Percentiles rank a stretch among this genome's conserved stretches.
phyloP scores from a whole-genome alignment of 2,797 vertebrate genomes.

The Silurus aristotelis region DNA sequence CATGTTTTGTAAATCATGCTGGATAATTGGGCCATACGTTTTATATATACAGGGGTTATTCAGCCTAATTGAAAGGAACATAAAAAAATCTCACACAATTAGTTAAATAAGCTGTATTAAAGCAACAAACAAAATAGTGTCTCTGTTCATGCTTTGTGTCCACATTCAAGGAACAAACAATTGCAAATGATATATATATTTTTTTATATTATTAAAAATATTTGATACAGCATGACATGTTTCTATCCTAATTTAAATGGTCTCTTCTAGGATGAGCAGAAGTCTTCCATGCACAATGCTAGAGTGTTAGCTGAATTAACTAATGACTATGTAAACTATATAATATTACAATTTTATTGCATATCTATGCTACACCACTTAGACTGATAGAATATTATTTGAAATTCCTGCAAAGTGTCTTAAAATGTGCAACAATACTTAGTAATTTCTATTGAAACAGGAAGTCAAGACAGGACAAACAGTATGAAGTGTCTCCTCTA shows the following conservation, averaged over 20 bases:
- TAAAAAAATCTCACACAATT: neutral
- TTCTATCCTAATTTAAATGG: neutral
- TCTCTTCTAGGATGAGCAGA: neutral
- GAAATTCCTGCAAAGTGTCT: no score
- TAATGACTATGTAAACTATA: neutral
- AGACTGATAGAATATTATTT: no score
- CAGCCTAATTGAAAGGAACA: neutral
- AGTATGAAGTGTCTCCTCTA: no score
- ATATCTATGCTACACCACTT: no score
- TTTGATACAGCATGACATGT: neutral
- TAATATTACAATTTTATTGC: neutral
- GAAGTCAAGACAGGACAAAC: no score
- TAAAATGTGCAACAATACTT: no score
- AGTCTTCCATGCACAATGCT: neutral
- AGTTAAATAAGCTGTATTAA: neutral
- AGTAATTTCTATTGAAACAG: no score
- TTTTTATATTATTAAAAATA: no score
- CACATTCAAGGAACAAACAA: neutral
- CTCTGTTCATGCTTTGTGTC: neutral
- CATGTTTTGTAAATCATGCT: conserved; percentile 5
- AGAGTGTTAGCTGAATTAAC: neutral
- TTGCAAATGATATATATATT: neutral
- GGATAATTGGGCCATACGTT: neutral
- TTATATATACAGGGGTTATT: neutral
- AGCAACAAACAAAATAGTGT: neutral